Base-by-base conservation (phyloP, 2,797 vertebrate species). In the Lagorchestes hirsutus region DNA sequence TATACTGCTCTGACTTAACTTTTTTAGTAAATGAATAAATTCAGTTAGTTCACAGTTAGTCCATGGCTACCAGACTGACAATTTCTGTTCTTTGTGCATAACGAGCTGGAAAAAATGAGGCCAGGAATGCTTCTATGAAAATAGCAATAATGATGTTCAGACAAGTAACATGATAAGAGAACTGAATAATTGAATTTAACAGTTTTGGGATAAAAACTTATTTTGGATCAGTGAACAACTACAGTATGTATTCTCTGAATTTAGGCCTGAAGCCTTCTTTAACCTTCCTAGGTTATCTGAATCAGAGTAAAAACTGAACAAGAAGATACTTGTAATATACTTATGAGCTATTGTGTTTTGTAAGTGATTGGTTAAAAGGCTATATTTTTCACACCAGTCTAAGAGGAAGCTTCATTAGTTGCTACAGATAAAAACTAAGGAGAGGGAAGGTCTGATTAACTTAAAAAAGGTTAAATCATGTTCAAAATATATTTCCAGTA, bases 311-410 rank as follows among this genome's bases (percentile, higher is more conserved):
- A 58, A 95, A 13, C 13, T 46, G 54, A 31, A 52, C 92, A 95
- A 95, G 46, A 90, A 96, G 28, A 57, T 91, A 11, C 31, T 55
- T 90, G 55, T 95, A 87, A 95, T 55, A 92, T 93, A 90, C 59
- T 87, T 82, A 50, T 92, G 74, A 87, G 62, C 18, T 93, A 91
- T 50, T 94, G 58, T 29, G 56, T 96, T 98, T 95, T 96, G n/a
- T 67, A 93, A 95, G 55, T 58, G 91, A 92, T 97, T 82, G 97
- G 90, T 94, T 92, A 62, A 91, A 87, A 91, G 96, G 92, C 1
- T 74, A 58, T 14, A 24, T 34, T 91, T 5, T 24, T 94, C 90
- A 90, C 40, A n/a, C 93, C 28, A 55, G 56, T 91, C 58, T 82
- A 40, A 94, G 74, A 97, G 54, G 93, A 57, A 46, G 8, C 10